A percentile compares a stretch with the other conserved stretches of the same genome.
phyloP scores from a whole-genome alignment of 2,888 invertebrate genomes.

The Lasius fuliginosus region DNA sequence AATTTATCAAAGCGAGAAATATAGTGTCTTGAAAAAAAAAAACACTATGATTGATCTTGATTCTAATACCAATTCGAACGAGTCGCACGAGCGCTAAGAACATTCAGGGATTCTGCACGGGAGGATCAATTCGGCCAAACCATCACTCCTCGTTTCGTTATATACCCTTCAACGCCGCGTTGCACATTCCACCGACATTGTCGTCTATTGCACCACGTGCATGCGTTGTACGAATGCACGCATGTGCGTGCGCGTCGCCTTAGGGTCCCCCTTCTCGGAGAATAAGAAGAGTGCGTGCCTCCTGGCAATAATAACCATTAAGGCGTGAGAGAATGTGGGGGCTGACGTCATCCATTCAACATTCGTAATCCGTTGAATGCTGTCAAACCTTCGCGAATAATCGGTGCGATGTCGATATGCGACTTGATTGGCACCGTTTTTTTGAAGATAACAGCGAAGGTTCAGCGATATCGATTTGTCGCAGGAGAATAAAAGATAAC shows the following conservation, averaged over 20 bases:
- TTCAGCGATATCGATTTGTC: background rate
- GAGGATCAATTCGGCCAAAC: conserved; percentile 77
- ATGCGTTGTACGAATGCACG: conserved; percentile 61
- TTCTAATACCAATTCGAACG: background rate
- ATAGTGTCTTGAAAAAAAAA: background rate
- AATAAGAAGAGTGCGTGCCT: conserved; percentile 82
- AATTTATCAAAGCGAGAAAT: background rate
- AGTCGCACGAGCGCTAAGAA: background rate
- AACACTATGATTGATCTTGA: background rate
- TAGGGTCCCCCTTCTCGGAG: conserved; percentile 66
- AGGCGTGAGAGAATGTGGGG: conserved; percentile 84
- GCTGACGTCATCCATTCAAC: conserved; percentile 82
- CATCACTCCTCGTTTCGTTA: conserved; percentile 78
- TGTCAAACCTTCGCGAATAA: conserved; percentile 60
- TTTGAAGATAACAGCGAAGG: background rate
- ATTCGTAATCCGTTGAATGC: conserved; percentile 68
- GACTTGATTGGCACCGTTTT: background rate
- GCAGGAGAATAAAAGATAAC: background rate
- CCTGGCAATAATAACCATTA: conserved; percentile 84
- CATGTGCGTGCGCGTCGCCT: conserved; percentile 59
- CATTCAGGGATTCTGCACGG: conserved; percentile 36
- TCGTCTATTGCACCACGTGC: conserved; percentile 34
- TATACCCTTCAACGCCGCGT: conserved; percentile 53
- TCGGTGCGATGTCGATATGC: conserved; percentile 15
- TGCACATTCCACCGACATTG: conserved; percentile 63